Conservation (phyloP, 2,113 vertebrate genomes). For the Podilymbus podiceps region DNA sequence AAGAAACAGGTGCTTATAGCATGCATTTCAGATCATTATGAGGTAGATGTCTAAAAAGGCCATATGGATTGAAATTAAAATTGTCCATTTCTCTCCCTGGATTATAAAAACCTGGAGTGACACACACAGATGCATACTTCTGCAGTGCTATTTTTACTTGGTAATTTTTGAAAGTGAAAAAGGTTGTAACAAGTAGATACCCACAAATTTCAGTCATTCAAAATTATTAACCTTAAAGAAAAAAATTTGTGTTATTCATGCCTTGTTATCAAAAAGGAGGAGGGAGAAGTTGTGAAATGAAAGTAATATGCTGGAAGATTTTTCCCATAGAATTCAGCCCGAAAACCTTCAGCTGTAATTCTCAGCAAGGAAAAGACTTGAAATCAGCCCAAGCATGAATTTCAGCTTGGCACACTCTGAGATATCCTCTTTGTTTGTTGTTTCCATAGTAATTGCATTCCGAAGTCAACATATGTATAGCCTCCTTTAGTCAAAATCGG, state of each 20-base stretch:
- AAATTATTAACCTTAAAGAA: neutral
- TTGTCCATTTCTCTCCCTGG: neutral
- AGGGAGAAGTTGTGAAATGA: neutral
- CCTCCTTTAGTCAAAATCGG: neutral
- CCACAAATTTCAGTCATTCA: neutral
- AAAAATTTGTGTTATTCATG: neutral
- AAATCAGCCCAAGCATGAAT: slow-evolving; percentile 21
- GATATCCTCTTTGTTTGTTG: slow-evolving; percentile 44
- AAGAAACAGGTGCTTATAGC: neutral
- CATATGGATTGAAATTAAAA: neutral
- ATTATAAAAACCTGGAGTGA: neutral
- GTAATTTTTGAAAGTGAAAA: neutral
- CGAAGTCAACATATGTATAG: neutral
- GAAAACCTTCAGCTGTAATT: slow-evolving; percentile 12
- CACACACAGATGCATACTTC: neutral
- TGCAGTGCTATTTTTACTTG: neutral
- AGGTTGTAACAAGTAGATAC: neutral
- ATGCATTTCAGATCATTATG: neutral
- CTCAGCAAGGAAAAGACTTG: neutral
- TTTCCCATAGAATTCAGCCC: neutral
- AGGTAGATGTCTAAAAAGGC: neutral
- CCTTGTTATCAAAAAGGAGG: neutral
- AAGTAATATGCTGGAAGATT: neutral
- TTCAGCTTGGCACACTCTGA: neutral
- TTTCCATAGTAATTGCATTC: slow-evolving; percentile 56